Evolutionary conservation across 2,888 invertebrate genomes (phyloP).

Genomic region (Allygus modestus): DNA sequence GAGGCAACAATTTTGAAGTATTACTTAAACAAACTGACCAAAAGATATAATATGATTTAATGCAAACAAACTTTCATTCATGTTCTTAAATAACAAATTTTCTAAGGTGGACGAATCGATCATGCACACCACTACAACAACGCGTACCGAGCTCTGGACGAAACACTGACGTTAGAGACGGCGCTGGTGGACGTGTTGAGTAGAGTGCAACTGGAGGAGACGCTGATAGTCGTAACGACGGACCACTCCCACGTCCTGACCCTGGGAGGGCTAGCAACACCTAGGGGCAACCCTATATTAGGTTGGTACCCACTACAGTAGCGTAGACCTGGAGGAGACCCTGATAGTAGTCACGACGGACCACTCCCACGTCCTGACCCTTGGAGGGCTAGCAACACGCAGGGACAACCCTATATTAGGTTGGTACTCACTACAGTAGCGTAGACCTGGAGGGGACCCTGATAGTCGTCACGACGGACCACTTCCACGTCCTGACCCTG

Average conservation of each 20-base stretch:
- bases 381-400: too few species aligned
- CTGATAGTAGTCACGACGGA: too few species aligned
- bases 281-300: constrained; percentile 86
- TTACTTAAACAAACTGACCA: too few species aligned
- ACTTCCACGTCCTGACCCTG: constrained; percentile 91
- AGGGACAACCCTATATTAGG: too few species aligned
- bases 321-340: too few species aligned
- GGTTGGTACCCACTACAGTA: constrained; percentile 74
- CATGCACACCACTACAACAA: constrained; percentile 90
- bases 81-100: too few species aligned
- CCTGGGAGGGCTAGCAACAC: constrained; percentile 87
- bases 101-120: constrained; percentile 86
- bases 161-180: constrained; percentile 86
- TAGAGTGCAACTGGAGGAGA: constrained; percentile 66
- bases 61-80: too few species aligned
- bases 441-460: constrained; percentile 78
- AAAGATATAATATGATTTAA: too few species aligned
- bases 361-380: too few species aligned
- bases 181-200: constrained; percentile 84
- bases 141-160: constrained; percentile 86
- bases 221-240: constrained; percentile 81
- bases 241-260: constrained; percentile 90
- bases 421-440: too few species aligned
- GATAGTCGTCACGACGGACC: constrained; percentile 87
- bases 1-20: too few species aligned